Base-by-base conservation (phyloP, 2,888 invertebrate species). In the Slavum lentiscoides region DNA sequence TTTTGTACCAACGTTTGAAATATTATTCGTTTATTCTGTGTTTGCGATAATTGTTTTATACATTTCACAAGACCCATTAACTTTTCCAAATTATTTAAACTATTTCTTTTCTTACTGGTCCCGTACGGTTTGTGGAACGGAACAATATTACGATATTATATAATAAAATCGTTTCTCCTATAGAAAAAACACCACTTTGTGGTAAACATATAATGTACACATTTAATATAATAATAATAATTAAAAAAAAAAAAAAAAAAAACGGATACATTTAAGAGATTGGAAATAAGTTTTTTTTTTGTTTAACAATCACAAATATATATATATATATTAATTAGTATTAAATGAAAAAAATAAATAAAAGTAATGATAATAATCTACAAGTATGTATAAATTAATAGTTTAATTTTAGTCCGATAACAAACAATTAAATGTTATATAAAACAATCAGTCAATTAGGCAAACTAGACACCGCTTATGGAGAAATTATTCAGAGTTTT, bases 381-480 rank as follows among this genome's bases (percentile, higher is more conserved):
- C n/a, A 2, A 59, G 43, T 49, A 67, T 19, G 53, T 13, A 66
- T 64, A 55, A 55, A 66, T 55, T 13, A 30, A 58, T 75, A 39
- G 15, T 68, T 30, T 49, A 49, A 49, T 49, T 68, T 68, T 49
- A 67, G 59, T 68, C 59, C 59, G 59, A 30, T 30, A 76, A n/a
- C n/a, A 66, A 66, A 74, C 2, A 55, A 74, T n/a, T 59, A 68
- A 43, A 59, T 68, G 68, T 19, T 75, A 67, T 68, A 68, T 68
- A 75, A 74, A 67, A 68, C n/a, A 49, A 76, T 76, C 75, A 76
- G 75, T 76, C 75, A 59, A 43, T 58, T 76, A 59, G 13, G 30
- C 43, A 19, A 75, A 43, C 43, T 67, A 23, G 58, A 67, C 43
- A 59, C 15, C 30, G 39, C 17, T 59, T 19, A 61, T 15, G 23